Base-by-base conservation (phyloP, 2,113 vertebrate genomes). In the Panthera uncia region DNA sequence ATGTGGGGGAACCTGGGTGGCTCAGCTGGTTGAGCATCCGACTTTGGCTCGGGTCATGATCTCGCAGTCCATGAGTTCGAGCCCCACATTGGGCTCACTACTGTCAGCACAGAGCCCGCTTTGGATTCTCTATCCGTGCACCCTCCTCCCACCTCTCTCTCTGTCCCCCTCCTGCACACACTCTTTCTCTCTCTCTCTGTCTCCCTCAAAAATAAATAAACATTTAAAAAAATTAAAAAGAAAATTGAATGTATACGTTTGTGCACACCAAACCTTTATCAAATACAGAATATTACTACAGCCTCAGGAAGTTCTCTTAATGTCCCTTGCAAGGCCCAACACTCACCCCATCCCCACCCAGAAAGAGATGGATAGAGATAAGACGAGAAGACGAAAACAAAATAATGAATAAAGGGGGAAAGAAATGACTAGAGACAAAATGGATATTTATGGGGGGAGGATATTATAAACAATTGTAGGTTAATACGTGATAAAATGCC, bases 351-450 rank as follows among this genome's bases (percentile, higher is more conserved):
- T 91, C 23, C 25, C 19, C 66, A 48, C 50, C 57, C 9, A 79
- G 50, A 41, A 57, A 23, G 55, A 74, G 19, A 48, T 74, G 18
- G n/a, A 71, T 33, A 91, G 15, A 89, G 31, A 94, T 41, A 82
- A 92, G n/a, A 81, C 61, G 36, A 66, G 89, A 82, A 92, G n/a
- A 81, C 61, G 45, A 66, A 92, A 87, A 74, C 93, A 88, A 73
- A 92, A 33, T 38, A 69, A 27, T 83, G 31, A 95, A 57, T 18
- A 89, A 63, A 85, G 10, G 33, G 33, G 18, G 88, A 16, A 65
- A 45, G 68, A 81, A 86, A 86, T 89, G 80, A 93, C 50, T 50
- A 57, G 52, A 94, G 55, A 90, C 33, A 79, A 89, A 82, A 71
- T 69, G 16, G 78, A 91, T 55, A 71, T 87, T 73, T 80, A 12